These are phyloP conservation scores for Conops quadrifasciatus DNA, from an alignment of 2,888 invertebrate genomes.

Conservation along the genomic window DNA sequence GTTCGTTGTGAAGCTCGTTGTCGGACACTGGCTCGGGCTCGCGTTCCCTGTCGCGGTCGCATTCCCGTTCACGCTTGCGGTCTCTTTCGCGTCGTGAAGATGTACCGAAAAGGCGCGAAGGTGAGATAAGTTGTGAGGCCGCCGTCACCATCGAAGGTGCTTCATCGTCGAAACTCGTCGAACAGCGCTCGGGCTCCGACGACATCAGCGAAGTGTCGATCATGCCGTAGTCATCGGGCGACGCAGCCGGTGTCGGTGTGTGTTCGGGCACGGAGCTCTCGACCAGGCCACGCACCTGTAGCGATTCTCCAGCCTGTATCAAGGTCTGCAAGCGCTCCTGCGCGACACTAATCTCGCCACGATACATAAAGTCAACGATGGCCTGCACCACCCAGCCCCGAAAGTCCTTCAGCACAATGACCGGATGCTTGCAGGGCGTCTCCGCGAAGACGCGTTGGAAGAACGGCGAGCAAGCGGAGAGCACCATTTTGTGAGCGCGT, in stretches of 20 bases:
- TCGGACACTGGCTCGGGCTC: slow-evolving; percentile 65
- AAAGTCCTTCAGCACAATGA: slow-evolving; percentile 90
- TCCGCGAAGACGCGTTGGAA: slow-evolving; percentile 89
- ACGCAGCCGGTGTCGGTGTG: slow-evolving; percentile 64
- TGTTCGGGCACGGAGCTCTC: slow-evolving; percentile 69
- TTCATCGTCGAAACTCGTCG: slow-evolving; percentile 65
- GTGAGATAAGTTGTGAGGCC: slow-evolving; percentile 60
- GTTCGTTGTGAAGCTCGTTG: slow-evolving; percentile 55
- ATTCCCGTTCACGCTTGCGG: slow-evolving; percentile 56
- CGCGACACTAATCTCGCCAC: slow-evolving; percentile 88
- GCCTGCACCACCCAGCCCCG: slow-evolving; percentile 89
- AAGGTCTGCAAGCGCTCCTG: slow-evolving; percentile 84
- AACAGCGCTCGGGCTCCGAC: slow-evolving; percentile 60
- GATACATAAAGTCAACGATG: slow-evolving; percentile 93
- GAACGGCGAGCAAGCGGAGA: slow-evolving; percentile 88
- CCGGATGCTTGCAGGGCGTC: slow-evolving; percentile 92
- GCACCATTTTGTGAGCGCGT: slow-evolving; percentile 89
- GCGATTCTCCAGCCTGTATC: slow-evolving; percentile 86
- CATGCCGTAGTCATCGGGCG: slow-evolving; percentile 61
- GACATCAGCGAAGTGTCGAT: slow-evolving; percentile 59
- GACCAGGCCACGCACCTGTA: slow-evolving; percentile 83
- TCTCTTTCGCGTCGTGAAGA: slow-evolving; percentile 53
- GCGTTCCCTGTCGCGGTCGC: slow-evolving; percentile 58
- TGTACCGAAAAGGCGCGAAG: slow-evolving; percentile 61
- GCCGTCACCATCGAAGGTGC: slow-evolving; percentile 64